Percentiles rank a stretch among this genome's conserved stretches.
These are phyloP conservation scores for Proterorhinus semilunaris DNA, from an alignment of 2,113 vertebrate species.

Conservation along the genomic window DNA sequence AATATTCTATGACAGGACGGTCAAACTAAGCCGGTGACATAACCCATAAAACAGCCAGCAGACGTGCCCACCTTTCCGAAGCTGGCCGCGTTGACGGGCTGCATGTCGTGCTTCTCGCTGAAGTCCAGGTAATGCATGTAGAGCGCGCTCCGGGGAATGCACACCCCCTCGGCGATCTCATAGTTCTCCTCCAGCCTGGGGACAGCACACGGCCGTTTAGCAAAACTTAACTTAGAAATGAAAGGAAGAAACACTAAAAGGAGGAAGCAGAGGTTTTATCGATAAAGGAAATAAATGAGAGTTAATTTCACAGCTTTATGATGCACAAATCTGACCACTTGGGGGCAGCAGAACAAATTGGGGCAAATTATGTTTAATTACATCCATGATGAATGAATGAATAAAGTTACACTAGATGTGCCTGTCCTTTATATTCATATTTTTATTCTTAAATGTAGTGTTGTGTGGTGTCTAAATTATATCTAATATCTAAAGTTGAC, in stretches of 20 bases:
- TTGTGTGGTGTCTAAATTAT: too few species aligned
- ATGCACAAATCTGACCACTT: background rate
- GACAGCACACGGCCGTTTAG: slow-evolving; percentile 20
- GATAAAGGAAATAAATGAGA: background rate
- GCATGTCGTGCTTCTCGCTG: slow-evolving; percentile 96
- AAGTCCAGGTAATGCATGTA: slow-evolving; percentile 99
- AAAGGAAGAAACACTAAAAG: background rate
- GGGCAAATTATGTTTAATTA: background rate
- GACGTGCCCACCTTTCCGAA: slow-evolving; percentile 89
- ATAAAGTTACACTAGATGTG: background rate
- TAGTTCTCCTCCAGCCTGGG: slow-evolving; percentile 98
- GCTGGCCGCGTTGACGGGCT: slow-evolving; percentile 97
- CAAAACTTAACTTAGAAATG: background rate
- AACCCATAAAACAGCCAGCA: background rate
- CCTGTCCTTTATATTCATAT: too few species aligned
- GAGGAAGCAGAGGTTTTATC: background rate
- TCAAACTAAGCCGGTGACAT: background rate
- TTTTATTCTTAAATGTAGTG: too few species aligned
- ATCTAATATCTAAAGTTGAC: too few species aligned
- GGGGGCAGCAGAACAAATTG: slow-evolving; percentile 6
- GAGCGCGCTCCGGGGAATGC: slow-evolving; percentile 95
- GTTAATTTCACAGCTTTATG: background rate
- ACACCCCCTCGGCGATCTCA: slow-evolving; percentile 97
- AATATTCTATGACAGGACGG: too few species aligned
- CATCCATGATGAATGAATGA: too few species aligned